phyloP scores from a whole-genome alignment of 2,113 vertebrate genomes.

The Malurus cyaneus region DNA sequence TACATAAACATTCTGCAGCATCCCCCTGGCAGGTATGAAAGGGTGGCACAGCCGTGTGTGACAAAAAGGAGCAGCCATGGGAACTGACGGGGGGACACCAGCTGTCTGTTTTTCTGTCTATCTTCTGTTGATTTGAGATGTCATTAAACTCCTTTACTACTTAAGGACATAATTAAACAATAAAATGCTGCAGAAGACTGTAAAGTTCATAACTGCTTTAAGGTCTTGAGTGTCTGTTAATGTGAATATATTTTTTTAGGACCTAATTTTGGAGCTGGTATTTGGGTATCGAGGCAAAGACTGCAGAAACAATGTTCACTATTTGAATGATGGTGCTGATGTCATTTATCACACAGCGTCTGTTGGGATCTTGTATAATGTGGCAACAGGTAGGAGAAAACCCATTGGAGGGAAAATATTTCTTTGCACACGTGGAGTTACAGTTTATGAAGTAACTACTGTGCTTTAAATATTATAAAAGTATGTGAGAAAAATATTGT shows the following conservation, averaged over 20 bases:
- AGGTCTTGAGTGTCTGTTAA: not conserved
- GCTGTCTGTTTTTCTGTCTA: too few species aligned
- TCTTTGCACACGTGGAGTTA: not conserved
- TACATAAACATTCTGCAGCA: not conserved
- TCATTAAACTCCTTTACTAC: not conserved
- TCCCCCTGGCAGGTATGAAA: not conserved
- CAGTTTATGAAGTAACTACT: not conserved
- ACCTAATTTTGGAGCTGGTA: conserved; percentile 93
- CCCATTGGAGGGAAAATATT: not conserved
- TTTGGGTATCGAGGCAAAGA: conserved; percentile 97
- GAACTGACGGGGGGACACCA: not conserved
- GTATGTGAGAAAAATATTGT: not conserved
- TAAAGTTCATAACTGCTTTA: not conserved
- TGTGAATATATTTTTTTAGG: conserved; percentile 74
- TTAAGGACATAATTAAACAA: not conserved
- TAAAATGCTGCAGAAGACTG: not conserved
- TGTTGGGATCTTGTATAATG: conserved; percentile 90
- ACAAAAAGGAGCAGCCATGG: not conserved
- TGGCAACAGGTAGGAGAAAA: conserved; percentile 87
- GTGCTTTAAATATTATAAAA: not conserved
- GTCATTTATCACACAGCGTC: conserved; percentile 98
- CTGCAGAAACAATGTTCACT: conserved; percentile 98
- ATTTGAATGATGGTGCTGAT: conserved; percentile 95
- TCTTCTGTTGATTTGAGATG: not conserved
- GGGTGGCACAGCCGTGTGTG: not conserved